Conservation (phyloP, 2,888 invertebrate genomes). For the Ochlodes sylvanus region DNA sequence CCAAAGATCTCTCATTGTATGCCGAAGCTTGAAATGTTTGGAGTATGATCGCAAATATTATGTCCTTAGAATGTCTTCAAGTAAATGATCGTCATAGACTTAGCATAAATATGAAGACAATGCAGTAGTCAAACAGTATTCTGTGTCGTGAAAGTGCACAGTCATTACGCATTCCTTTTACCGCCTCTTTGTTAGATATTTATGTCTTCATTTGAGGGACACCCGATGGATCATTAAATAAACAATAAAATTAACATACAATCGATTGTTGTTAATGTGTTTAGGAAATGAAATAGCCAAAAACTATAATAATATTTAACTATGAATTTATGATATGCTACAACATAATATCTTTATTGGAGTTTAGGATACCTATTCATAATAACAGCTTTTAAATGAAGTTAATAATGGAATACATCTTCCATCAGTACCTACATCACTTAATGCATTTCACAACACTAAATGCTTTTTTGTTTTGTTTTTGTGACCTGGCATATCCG, state of each 20-base stretch:
- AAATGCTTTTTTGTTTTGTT: no score
- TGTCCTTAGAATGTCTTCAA: constrained; percentile 6
- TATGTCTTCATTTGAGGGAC: constrained; percentile 45
- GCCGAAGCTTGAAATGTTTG: constrained; percentile 31
- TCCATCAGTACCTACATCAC: no score
- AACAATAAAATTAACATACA: constrained; percentile 36
- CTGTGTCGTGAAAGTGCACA: constrained; percentile 54
- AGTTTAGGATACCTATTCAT: no score
- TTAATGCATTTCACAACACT: no score
- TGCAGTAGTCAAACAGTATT: constrained; percentile 55
- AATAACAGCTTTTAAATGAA: no score
- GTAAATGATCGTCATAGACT: constrained; percentile 48
- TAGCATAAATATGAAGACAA: constrained; percentile 63
- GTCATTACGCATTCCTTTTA: constrained; percentile 58
- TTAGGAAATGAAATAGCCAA: neutral
- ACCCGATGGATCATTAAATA: constrained; percentile 24
- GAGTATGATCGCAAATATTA: constrained; percentile 15
- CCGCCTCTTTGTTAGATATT: constrained; percentile 47
- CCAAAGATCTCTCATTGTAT: constrained; percentile 38
- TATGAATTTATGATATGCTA: neutral
- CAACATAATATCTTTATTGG: no score
- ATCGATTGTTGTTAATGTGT: constrained; percentile 4
- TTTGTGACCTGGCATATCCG: no score
- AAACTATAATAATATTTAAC: constrained; percentile 1
- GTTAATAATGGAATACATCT: no score